Evolutionary conservation across 2,113 vertebrate genomes (phyloP).

Genomic region (Coracopsis vasa): DNA sequence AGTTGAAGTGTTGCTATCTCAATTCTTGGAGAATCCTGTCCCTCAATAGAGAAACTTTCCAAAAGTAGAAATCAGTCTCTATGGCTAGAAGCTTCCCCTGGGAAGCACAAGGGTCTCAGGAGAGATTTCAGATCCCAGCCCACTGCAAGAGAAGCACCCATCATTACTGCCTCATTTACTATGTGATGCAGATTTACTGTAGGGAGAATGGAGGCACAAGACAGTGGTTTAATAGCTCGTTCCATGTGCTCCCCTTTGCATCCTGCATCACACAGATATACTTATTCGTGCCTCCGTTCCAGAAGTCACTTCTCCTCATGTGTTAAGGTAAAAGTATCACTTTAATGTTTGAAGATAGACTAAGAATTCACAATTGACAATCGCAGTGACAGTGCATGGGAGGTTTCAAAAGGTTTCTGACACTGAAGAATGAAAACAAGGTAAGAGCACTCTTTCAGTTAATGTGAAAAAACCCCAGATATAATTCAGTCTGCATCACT

Average conservation of each 20-base stretch:
- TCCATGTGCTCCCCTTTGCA: neutral
- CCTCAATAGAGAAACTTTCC: neutral
- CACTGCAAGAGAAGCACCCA: neutral
- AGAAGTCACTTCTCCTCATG: neutral
- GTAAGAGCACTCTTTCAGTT: neutral
- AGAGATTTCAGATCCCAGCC: neutral
- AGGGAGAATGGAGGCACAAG: neutral
- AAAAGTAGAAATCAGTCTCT: neutral
- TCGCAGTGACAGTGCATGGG: neutral
- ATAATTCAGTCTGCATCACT: neutral
- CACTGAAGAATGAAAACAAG: neutral
- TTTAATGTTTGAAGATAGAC: neutral
- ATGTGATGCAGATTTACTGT: neutral
- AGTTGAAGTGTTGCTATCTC: neutral
- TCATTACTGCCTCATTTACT: neutral
- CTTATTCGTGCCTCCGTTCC: fast-evolving
- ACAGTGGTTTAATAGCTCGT: neutral
- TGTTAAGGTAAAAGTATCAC: neutral
- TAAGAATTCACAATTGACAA: neutral
- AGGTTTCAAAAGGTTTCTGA: neutral
- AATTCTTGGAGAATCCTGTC: neutral
- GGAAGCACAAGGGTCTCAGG: neutral
- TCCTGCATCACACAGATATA: neutral
- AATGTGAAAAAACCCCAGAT: neutral
- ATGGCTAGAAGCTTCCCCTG: neutral